These are phyloP conservation scores for Psittacus erithacus DNA, from an alignment of 2,113 vertebrate species.

Conservation along the genomic window DNA sequence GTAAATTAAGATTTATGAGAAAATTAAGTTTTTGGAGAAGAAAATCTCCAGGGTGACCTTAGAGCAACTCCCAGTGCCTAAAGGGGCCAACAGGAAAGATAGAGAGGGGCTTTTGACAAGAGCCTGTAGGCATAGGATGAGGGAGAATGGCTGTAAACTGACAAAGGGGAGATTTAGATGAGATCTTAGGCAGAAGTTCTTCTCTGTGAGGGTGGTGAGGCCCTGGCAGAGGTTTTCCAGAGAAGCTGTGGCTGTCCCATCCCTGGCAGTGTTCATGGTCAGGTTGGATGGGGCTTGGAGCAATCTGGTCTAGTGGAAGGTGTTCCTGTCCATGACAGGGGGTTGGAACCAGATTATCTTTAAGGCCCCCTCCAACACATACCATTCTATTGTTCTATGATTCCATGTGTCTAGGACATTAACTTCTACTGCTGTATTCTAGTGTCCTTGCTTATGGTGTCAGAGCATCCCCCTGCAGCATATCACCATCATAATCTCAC, in stretches of 20 bases:
- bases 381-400: background rate
- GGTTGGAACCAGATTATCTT: background rate
- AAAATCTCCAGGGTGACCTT: background rate
- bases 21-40: background rate
- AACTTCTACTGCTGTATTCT: background rate
- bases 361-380: background rate
- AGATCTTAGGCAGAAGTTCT: background rate
- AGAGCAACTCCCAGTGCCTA: background rate
- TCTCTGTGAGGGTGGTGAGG: background rate
- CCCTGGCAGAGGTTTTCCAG: background rate
- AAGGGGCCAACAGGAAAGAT: background rate
- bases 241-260: background rate
- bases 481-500: background rate
- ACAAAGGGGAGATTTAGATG: background rate
- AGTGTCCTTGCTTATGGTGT: fast-evolving
- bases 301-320: background rate
- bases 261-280: background rate
- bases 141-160: background rate
- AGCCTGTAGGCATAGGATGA: background rate
- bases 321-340: background rate
- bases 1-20: background rate
- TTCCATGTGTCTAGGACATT: background rate
- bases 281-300: background rate
- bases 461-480: background rate
- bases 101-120: background rate